Conservation (phyloP, 2,888 invertebrate genomes). For the Calameuta pallipes region DNA sequence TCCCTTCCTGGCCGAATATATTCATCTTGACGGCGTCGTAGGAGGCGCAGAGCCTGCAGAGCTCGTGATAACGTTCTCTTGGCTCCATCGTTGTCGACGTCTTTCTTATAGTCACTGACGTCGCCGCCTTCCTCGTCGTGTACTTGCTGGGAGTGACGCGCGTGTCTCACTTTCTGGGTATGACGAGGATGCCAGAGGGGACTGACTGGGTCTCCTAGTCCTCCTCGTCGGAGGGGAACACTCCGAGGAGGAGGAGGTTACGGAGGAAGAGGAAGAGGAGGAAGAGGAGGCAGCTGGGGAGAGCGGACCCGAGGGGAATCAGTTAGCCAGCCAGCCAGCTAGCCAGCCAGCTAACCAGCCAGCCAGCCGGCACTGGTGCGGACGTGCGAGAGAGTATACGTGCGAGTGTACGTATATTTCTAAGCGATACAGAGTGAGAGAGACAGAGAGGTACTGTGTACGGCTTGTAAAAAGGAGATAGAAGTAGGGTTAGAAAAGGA, state of each 20-base stretch:
- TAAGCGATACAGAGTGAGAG: conserved; percentile 2
- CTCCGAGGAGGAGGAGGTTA: background rate
- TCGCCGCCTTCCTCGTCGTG: background rate
- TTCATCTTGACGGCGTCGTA: conserved; percentile 67
- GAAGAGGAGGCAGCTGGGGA: conserved; percentile 2
- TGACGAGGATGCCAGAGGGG: background rate
- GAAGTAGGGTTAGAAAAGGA: background rate
- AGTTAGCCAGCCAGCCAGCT: background rate
- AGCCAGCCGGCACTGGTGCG: conserved; percentile 1
- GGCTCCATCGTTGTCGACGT: conserved; percentile 31
- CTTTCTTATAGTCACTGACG: conserved; percentile 4
- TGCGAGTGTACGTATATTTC: background rate
- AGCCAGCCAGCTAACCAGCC: background rate
- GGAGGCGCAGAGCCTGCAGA: conserved; percentile 67
- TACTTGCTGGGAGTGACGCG: conserved; percentile 1
- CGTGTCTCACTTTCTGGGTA: background rate
- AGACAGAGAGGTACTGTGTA: conserved; percentile 14
- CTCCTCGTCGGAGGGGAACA: conserved; percentile 1
- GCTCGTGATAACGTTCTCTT: conserved; percentile 66
- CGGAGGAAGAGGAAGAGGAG: conserved; percentile 1
- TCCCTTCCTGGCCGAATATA: conserved; percentile 66
- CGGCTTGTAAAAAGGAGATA: conserved; percentile 13
- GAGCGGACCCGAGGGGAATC: background rate
- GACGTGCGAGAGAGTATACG: background rate
- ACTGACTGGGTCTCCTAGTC: background rate